Conservation (phyloP, 1,140 invertebrate genomes). For the Caenorhabditis brenneri region DNA sequence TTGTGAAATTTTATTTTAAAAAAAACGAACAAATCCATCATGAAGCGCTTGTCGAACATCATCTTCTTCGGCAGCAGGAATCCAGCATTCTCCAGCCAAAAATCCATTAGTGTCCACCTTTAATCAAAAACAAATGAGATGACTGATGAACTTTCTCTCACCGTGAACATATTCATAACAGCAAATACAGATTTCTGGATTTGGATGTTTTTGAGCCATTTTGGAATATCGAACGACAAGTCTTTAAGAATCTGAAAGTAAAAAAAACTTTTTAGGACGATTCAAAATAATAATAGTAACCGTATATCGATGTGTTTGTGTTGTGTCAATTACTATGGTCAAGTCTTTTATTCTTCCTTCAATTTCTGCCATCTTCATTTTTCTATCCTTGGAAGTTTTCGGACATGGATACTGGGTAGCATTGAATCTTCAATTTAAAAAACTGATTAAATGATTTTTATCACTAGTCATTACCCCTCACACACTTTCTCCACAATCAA, state of each 20-base stretch:
- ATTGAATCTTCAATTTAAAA: conserved; percentile 78
- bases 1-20: not conserved
- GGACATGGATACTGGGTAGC: conserved; percentile 94
- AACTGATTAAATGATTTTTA: not conserved
- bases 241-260: conserved; percentile 87
- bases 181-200: conserved; percentile 79
- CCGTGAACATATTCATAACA: conserved; percentile 79
- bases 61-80: conserved; percentile 87
- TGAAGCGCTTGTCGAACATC: conserved; percentile 86
- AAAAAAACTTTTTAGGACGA: too few species aligned
- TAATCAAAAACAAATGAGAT: too few species aligned
- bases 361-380: conserved; percentile 92
- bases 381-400: conserved; percentile 84
- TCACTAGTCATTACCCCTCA: conserved; percentile 78
- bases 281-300: too few species aligned
- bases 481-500: conserved; percentile 95
- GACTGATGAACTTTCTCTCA: conserved; percentile 67
- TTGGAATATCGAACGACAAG: conserved; percentile 88
- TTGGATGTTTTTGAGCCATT: conserved; percentile 87
- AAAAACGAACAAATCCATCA: conserved; percentile 84
- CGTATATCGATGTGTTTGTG: conserved; percentile 60
- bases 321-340: conserved; percentile 79
- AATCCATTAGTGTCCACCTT: conserved; percentile 78
- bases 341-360: conserved; percentile 91
- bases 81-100: conserved; percentile 87